phyloP scores from a whole-genome alignment of 2,888 invertebrate species.

The Netelia virgata region DNA sequence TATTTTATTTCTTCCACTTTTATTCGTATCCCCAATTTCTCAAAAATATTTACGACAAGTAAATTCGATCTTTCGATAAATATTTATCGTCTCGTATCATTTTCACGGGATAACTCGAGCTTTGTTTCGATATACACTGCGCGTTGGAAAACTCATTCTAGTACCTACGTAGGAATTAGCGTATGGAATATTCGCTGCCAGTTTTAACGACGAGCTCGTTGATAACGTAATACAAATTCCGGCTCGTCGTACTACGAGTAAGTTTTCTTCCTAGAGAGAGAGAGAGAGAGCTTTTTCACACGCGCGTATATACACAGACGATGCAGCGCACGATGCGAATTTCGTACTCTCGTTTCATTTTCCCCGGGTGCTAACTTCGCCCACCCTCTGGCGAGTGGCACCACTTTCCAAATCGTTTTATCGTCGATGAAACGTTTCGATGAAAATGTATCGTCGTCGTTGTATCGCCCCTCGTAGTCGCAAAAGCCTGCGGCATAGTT shows the following conservation, averaged over 20 bases:
- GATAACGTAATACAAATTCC: constrained; percentile 64
- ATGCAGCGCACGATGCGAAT: constrained; percentile 36
- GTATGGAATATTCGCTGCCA: constrained; percentile 23
- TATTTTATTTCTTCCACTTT: neutral
- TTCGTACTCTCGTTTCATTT: constrained; percentile 35
- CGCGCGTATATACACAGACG: neutral
- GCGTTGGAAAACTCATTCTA: neutral
- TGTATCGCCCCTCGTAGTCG: neutral
- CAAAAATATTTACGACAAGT: too few relatives aligned
- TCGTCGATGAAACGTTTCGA: constrained; percentile 21
- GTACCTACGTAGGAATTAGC: constrained; percentile 59
- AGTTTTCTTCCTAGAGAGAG: neutral
- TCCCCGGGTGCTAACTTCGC: neutral
- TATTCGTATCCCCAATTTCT: too few relatives aligned
- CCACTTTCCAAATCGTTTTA: neutral
- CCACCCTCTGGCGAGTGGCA: neutral
- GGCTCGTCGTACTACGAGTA: constrained; percentile 49
- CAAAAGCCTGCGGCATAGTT: neutral
- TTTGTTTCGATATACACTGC: too few relatives aligned
- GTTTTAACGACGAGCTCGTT: constrained; percentile 38
- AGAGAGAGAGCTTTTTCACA: constrained; percentile 12
- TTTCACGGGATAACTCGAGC: too few relatives aligned
- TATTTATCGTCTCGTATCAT: too few relatives aligned
- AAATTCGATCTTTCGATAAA: too few relatives aligned
- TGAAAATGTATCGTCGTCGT: constrained; percentile 20